Evolutionary conservation across 2,113 vertebrate species (phyloP), one percentile per base, ranked within the genome.

Genomic region (Leucoraja erinaceus): DNA sequence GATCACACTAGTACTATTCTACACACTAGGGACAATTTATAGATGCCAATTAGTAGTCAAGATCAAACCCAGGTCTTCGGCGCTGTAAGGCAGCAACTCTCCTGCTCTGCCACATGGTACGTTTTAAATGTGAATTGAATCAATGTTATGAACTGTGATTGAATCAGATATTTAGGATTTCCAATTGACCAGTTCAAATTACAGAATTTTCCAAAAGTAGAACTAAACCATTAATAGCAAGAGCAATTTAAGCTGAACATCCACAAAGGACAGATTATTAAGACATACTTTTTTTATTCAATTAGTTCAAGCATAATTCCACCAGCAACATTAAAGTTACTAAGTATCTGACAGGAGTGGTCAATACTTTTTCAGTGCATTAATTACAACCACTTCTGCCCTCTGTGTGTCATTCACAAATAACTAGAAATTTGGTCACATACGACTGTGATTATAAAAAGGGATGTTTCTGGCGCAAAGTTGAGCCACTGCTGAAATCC

Each of bases 291-390:
- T 56, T 56, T 18, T 59, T 83, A 83, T 22, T 59, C 20, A 59
- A 25, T 83, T 83, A 83, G 54, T 83, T 83, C 47, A 83, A 47
- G 79, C 47, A 83, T 8, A 83, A 28, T 83, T 81, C 78, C 38
- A 81, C 22, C 5, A 3, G 22, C 10, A 22, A 18, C 79, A 83
- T 59, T 22, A 4, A 10, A 7, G 79, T 9, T 83, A 47, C 54
- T 56, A 9, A 56, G 79, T 20, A 56, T 38, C 3, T 56, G 38
- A 54, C 6, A 5, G 6, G 18, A 7, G 22, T 54, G 47, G 56
- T 83, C 79, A 59, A 10, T 75, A 75, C 22, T 47, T 59, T 56
- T 83, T 81, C 5, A 14, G 12, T 8, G 22, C 14, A 66, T 66
- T 14, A 66, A 66, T 66, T 11, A 66, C 14, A 66, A 66, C 14